Evolutionary conservation across 2,888 invertebrate genomes (phyloP).

Genomic region (Drosophila atripex): DNA sequence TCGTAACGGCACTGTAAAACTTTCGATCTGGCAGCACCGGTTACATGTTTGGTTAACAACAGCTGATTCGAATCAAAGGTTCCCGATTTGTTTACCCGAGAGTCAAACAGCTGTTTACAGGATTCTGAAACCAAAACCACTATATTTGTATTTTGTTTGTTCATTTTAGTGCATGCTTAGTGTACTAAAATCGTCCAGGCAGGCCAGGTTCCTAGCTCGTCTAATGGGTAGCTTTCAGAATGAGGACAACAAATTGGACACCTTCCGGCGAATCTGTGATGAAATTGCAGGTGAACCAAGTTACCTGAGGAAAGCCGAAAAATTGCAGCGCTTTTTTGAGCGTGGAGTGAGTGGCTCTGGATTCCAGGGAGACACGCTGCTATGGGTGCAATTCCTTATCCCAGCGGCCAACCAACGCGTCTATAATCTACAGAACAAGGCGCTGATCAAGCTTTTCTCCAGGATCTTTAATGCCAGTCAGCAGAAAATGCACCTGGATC

Average conservation of each 20-base stretch:
- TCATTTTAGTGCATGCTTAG: conserved; percentile 45
- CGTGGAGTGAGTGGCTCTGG: conserved; percentile 86
- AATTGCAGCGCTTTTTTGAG: conserved; percentile 88
- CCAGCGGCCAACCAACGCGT: conserved; percentile 93
- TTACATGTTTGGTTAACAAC: conserved; percentile 85
- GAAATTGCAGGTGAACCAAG: conserved; percentile 91
- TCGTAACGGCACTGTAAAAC: conserved; percentile 91
- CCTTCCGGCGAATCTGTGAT: conserved; percentile 91
- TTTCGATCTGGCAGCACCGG: conserved; percentile 25
- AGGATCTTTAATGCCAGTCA: conserved; percentile 90
- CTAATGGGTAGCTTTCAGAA: conserved; percentile 52
- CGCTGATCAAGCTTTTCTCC: conserved; percentile 94
- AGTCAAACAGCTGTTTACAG: conserved; percentile 91
- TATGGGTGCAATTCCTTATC: conserved; percentile 93
- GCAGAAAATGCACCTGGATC: conserved; percentile 92
- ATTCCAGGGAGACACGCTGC: conserved; percentile 90
- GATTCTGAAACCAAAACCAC: conserved; percentile 84
- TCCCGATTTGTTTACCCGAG: conserved; percentile 92
- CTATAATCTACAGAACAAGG: conserved; percentile 96
- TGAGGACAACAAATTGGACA: conserved; percentile 90
- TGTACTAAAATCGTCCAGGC: conserved; percentile 14
- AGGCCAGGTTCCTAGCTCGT: conserved; percentile 10
- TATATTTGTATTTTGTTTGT: neutral
- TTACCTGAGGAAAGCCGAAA: conserved; percentile 92
- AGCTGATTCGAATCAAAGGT: conserved; percentile 93